phyloP scores from a whole-genome alignment of 2,888 invertebrate species.

The Cheilosia urbana region DNA sequence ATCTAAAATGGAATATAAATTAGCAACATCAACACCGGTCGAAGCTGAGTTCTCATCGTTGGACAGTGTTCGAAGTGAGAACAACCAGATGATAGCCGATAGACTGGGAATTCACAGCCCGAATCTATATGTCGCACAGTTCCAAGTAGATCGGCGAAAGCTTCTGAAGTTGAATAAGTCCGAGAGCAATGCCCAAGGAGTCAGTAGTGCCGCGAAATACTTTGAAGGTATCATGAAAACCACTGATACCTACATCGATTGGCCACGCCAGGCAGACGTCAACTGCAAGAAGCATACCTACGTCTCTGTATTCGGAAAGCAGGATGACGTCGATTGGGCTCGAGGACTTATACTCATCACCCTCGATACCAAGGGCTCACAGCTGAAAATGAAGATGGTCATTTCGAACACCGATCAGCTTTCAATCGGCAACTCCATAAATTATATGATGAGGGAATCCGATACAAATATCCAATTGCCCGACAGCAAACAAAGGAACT shows the following conservation, averaged over 20 bases:
- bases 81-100: conserved; percentile 87
- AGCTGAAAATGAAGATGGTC: conserved; percentile 98
- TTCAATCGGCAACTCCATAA: conserved; percentile 92
- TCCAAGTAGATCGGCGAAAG: conserved; percentile 96
- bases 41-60: conserved; percentile 3
- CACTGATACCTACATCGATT: conserved; percentile 95
- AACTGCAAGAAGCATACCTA: conserved; percentile 99
- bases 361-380: conserved; percentile 95
- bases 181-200: conserved; percentile 81
- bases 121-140: conserved; percentile 93
- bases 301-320: conserved; percentile 92
- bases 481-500: conserved; percentile 96
- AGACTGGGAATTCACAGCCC: conserved; percentile 89
- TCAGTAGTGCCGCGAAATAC: conserved; percentile 82
- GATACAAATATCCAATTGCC: conserved; percentile 99
- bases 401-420: conserved; percentile 99
- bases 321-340: conserved; percentile 91
- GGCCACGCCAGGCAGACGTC: conserved; percentile 99
- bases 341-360: conserved; percentile 93
- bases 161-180: conserved; percentile 96
- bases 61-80: conserved; percentile 85
- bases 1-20: not conserved
- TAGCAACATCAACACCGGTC: not conserved
- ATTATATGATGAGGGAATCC: conserved; percentile 95
- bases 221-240: conserved; percentile 90